Evolutionary conservation across 2,797 vertebrate species (phyloP), one percentile per base, ranked within the genome.

Genomic region (Odontamblyopus lacepedii): DNA sequence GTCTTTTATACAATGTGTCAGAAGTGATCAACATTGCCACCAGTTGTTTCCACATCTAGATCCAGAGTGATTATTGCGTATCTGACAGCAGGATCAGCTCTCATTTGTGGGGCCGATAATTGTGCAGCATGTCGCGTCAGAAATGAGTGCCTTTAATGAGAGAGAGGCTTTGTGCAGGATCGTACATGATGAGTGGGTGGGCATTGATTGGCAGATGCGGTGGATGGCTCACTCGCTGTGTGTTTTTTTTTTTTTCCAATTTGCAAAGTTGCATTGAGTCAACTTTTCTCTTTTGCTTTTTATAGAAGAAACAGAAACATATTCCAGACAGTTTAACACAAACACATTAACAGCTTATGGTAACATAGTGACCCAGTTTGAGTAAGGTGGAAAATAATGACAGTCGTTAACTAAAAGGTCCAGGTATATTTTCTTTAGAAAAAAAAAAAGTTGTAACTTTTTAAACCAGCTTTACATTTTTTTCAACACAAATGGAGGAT

Each of bases 141-240:
- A 67, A 56, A 68, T 67, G 53, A 67, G 15, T 26, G 29, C 26
- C 30, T 68, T 56, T 68, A 68, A 68, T 56, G 51, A 23, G 53
- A 41, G 26, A 13, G 65, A n/a, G 65, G 65, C 67, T 68, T 57
- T 19, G 67, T 56, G 53, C 11, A 3, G 53, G 27, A 30, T 53
- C n/a, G 56, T n/a, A 38, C 30, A 13, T 56, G 32, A 35, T 27
- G 32, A 23, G 30, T 41, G 67, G 32, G 67, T 68, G 67, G 67
- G 51, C 67, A 68, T 57, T 56, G 67, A 68, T 68, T 68, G 67
- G 53, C 67, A 68, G 30, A 30, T 18, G 30, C 38, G 67, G 57
- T 68, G 56, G 67, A 68, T 56, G 13, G 51, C 67, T 68, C 51
- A 38, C 30, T 53, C 11, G 30, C 67, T 35, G 51, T n/a, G 51